Evolutionary conservation across 2,888 invertebrate species (phyloP), one percentile per base, ranked within the genome.

Genomic region (Xylota segnis): DNA sequence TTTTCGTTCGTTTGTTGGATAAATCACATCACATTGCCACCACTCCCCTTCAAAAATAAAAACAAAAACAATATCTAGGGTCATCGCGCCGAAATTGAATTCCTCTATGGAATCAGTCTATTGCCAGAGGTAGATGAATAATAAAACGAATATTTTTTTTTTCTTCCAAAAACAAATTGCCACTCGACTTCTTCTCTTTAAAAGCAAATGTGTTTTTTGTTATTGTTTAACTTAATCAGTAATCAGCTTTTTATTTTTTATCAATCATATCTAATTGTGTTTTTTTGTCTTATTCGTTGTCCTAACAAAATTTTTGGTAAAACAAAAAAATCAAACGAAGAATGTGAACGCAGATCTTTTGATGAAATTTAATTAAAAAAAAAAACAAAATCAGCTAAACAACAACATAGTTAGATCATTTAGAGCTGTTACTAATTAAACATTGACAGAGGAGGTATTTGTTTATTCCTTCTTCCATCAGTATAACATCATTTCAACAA

Each of bases 81-180:
- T 94, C 96, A 96, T 94, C 96, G 97, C 92, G 95, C 96, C 93
- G 97, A 97, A 95, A 96, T 97, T 94, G 97, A 97, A 94, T 96
- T 96, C 93, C 96, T 95, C 93, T 96, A 96, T 94, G 97, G 97
- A 94, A 90, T 89, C 89, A 91, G 87, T 89, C 87, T 59, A 61
- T 89, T 88, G 82, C 95, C 95, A 93, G 96, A 97, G 97, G 97
- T 97, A 95, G 91, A 89, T 91, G 87, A 78, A 87, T 72, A 81
- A 34, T 74, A 75, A 43, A 59, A 16, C 45, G 6, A 43, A 43
- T 54, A 83, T 52, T 56, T 76, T 59, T 87, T 52, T 56, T 76
- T 61, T 74, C 32, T 81, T 58, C 23, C 65, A 72, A 76, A 63
- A 9, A 63, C 52, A 50, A n/a, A 54, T 72, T 65, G 66, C 70